Evolutionary conservation across 2,888 invertebrate genomes (phyloP).

Genomic region (Drosophila sordidula): DNA sequence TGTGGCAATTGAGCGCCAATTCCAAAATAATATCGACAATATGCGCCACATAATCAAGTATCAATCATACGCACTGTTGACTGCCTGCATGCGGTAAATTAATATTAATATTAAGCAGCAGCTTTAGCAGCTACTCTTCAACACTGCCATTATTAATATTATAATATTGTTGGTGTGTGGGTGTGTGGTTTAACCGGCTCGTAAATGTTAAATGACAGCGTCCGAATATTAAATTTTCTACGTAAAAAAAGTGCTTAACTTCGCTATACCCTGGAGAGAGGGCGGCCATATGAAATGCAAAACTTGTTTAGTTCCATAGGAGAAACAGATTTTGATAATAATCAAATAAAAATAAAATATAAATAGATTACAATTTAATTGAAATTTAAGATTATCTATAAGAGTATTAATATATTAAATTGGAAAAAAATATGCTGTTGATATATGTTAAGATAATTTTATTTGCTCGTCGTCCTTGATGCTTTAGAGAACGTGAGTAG

Average conservation of each 20-base stretch:
- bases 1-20: conserved; percentile 17
- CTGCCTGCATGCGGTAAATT: conserved; percentile 32
- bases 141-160: conserved; percentile 43
- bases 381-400: too few relatives aligned
- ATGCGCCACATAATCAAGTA: conserved; percentile 36
- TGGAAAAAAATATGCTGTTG: too few relatives aligned
- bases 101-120: conserved; percentile 39
- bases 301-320: neutral
- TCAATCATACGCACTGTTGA: conserved; percentile 59
- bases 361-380: too few relatives aligned
- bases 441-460: too few relatives aligned
- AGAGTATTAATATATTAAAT: too few relatives aligned
- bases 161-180: conserved; percentile 22
- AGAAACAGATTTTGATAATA: neutral
- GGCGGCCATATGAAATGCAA: neutral
- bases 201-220: conserved; percentile 47
- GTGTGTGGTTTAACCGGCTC: conserved; percentile 36
- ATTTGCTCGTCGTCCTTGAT: too few relatives aligned
- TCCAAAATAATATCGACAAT: conserved; percentile 9
- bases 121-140: conserved; percentile 36
- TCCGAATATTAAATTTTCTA: conserved; percentile 39
- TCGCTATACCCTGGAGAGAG: conserved; percentile 25
- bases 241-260: neutral
- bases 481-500: too few relatives aligned
- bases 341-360: too few relatives aligned